Base-by-base conservation (phyloP, 2,113 vertebrate genomes). In the Triplophysa rosa region DNA sequence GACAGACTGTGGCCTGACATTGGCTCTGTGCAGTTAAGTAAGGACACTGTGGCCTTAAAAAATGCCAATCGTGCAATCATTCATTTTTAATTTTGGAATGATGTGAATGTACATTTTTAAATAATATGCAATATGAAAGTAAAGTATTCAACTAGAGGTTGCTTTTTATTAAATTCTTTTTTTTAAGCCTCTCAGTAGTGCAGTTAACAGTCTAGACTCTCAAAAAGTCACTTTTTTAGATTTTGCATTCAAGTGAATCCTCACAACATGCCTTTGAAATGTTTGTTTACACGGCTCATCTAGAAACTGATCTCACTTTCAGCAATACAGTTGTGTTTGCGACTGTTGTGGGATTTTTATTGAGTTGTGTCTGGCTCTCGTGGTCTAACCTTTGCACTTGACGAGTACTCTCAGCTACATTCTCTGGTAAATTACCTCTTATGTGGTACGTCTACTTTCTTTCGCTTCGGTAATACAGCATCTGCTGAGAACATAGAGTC, bases 1-100 rank as follows among this genome's bases (percentile, higher is more conserved):
- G 12, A 52, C 72, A 45, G 87, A 84, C 87, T 85, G 86, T 88
- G 87, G 85, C 76, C 85, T 85, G 86, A 87, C 87, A 86, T 89
- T 87, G 45, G 75, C 89, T 88, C 89, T 87, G 87, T 87, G 90
- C 87, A 90, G 89, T 59, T 66, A 37, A 73, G 33, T 69, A 33
- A 75, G 54, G 61, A 65, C 70, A 80, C 23, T 8, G 40, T 75
- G 63, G 10, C 14, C 63, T 37, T 37, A 7, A 37, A 37, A 37
- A 37, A 37, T 0, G 33, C 33, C 33, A 37, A 37, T 29, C 26
- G 26, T 29, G 0, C 2, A 29, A 29, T 37, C 33, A 37, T 7
- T 37, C 0, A 7, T 37, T 37, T 37, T 37, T 6, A 37, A 37
- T 37, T 37, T 37, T 33, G 33, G 33, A 33, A 33, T 33, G 4